Base-by-base conservation (phyloP, 2,888 invertebrate species). In the Agrilus mali region DNA sequence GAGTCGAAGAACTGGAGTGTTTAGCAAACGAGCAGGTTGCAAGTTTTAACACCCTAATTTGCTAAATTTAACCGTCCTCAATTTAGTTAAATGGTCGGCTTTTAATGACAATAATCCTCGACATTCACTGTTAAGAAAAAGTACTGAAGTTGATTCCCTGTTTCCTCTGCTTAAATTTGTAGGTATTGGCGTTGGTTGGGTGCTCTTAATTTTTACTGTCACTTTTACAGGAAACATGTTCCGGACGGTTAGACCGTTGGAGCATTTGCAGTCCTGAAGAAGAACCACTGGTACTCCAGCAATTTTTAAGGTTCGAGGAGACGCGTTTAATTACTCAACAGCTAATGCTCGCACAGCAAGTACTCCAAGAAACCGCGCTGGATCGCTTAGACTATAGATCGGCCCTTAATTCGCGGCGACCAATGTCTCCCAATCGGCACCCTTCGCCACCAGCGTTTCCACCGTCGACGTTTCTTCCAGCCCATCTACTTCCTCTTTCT, bases 281-380 rank as follows among this genome's bases (percentile, higher is more conserved):
- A 70, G 90, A 93, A 72, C 86, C 85, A 63, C 75, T 90, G 70
- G 88, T 92, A 55, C 75, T 93, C 53, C 89, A 90, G 66, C 90
- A 93, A 70, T 92, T 93, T 66, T 79, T 92, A 58, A 78, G 89
- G 58, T 86, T 90, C 59, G 86, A 86, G 60, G 89, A 89, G 72
- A 92, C 90, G 48, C 79, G 88, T 65, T 83, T 86, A 54, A 79
- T 85, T 59, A 82, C 83, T 53, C 81, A 82, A 71, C 65, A 75
- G 72, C 69, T 72, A 71, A 60, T 77, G 69, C 61, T 67, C 72
- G 60, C 77, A 71, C 68, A 77, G 71, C 67, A 75, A 73, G 55
- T 76, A 70, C 63, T 72, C 73, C 63, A 71, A 75, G 59, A 73
- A 70, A 63, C 63, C 56, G 64, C 64, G 54, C 73, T 75, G 69